A percentile compares a stretch with the other conserved stretches of the same genome.
Conservation (phyloP, 1,140 invertebrate species). For the Macrocentrus cingulum region DNA sequence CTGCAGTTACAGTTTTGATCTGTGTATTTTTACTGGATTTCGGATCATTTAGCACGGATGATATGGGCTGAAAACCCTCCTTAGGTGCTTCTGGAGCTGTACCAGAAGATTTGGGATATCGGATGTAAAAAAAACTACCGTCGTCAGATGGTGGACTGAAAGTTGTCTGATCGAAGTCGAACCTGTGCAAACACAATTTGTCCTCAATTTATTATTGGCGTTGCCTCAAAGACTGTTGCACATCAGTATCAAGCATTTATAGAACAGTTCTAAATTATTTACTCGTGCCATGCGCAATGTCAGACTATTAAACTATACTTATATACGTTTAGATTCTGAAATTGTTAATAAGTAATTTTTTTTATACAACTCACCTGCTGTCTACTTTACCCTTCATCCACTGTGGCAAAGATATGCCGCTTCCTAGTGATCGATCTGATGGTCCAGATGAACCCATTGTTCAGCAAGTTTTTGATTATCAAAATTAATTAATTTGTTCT, state of each 20-base stretch:
- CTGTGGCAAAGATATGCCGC: constrained; percentile 61
- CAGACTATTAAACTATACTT: too few species aligned
- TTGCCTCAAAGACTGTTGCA: constrained; percentile 6
- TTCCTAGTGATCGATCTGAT: constrained; percentile 55
- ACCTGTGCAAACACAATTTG: constrained; percentile 58
- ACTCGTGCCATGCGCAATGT: not conserved
- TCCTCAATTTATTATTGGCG: not conserved
- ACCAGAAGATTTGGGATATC: constrained; percentile 59
- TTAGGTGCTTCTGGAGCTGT: constrained; percentile 25
- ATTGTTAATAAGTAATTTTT: too few species aligned
- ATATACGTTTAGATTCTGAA: too few species aligned
- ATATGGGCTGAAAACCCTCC: constrained; percentile 43
- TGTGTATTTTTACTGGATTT: constrained; percentile 24
- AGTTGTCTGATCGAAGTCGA: constrained; percentile 67
- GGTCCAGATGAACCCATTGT: constrained; percentile 54
- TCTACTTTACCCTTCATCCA: constrained; percentile 63
- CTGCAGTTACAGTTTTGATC: constrained; percentile 15
- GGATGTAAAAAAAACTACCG: constrained; percentile 70
- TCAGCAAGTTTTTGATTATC: not conserved
- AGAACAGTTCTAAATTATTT: constrained; percentile 1
- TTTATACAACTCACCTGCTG: constrained; percentile 51
- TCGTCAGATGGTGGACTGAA: constrained; percentile 72
- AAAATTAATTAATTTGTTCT: too few species aligned
- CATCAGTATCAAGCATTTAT: constrained; percentile 8
- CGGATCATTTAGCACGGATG: constrained; percentile 38